Base-by-base conservation (phyloP, 2,888 invertebrate genomes). In the Kuschelorhynchus macadamiae region DNA sequence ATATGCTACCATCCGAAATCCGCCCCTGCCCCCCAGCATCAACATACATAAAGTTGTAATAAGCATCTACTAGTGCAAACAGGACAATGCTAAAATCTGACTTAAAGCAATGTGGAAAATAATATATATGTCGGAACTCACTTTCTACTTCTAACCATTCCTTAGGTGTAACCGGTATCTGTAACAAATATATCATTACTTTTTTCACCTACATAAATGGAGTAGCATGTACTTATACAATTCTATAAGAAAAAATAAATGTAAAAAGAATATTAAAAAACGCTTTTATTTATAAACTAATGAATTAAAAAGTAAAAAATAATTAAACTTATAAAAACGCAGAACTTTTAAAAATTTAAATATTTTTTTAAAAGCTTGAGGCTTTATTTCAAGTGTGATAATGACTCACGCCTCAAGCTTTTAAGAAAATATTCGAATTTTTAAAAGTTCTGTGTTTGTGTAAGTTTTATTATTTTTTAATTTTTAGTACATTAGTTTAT, bases 21-120 rank as follows among this genome's bases (percentile, higher is more conserved):
- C 78, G 60, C 17, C 77, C 76, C 67, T 78, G 75, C 8, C 67
- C 63, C 2, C 75, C 78, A 59, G 73, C 70, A 73, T 79, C 67
- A 8, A 74, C 55, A 69, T 75, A 75, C 9, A 65, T 65, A 71
- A 55, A 55, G 7, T 41, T 39, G n/a, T 55, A 55, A 1, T 55
- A 20, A 7, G 39, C 39, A 41, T 41, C 74, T 18, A 73, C 75
- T 8, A 77, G 20, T 25, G 74, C 77, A 44, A 79, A 44, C 16
- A 79, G 49, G 12, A 78, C 74, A 60, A 78, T 75, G 36, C 76
- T 76, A 50, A 25, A 25, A 25, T 25, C 14, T 42, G 42, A 42
- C 12, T 42, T n/a, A 25, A 25, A 25, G 25, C 25, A 25, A 25
- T 7, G 7, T 25, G 25, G 25, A 25, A 25, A 25, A 25, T 25